Conservation (phyloP, 2,888 invertebrate species). For the Eulithis testata region DNA sequence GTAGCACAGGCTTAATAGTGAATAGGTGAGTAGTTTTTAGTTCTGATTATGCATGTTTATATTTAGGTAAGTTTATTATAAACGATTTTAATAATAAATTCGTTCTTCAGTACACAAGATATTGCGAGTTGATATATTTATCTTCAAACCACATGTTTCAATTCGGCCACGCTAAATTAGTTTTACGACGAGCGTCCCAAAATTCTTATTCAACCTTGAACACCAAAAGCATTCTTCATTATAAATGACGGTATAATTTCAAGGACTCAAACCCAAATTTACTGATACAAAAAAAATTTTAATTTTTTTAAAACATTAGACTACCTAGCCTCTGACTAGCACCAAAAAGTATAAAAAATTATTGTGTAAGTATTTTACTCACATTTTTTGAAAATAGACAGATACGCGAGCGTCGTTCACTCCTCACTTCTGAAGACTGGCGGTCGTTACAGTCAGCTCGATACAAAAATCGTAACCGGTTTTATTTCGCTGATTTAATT, state of each 20-base stretch:
- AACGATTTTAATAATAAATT: too few species aligned
- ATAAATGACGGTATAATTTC: neutral
- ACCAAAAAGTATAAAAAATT: neutral
- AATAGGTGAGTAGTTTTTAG: too few species aligned
- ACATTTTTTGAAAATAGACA: neutral
- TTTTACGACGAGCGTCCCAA: constrained; percentile 1
- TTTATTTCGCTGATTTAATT: neutral
- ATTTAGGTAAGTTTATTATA: too few species aligned
- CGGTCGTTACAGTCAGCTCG: neutral
- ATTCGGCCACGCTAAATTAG: neutral
- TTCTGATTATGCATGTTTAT: too few species aligned
- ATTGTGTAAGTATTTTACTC: neutral
- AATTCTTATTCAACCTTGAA: neutral
- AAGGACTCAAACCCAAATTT: neutral
- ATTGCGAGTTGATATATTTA: neutral
- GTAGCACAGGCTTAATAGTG: too few species aligned
- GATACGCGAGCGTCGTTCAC: neutral
- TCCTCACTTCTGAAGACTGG: constrained; percentile 3
- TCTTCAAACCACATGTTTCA: neutral
- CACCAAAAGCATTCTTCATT: neutral
- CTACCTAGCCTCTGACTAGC: neutral
- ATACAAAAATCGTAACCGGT: neutral
- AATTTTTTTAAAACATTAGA: too few species aligned
- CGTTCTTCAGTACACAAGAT: too few species aligned
- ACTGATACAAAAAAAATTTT: neutral